Percentiles rank a stretch among this genome's conserved stretches.
phyloP scores from a whole-genome alignment of 2,797 vertebrate species.

The Gadopsis marmoratus region DNA sequence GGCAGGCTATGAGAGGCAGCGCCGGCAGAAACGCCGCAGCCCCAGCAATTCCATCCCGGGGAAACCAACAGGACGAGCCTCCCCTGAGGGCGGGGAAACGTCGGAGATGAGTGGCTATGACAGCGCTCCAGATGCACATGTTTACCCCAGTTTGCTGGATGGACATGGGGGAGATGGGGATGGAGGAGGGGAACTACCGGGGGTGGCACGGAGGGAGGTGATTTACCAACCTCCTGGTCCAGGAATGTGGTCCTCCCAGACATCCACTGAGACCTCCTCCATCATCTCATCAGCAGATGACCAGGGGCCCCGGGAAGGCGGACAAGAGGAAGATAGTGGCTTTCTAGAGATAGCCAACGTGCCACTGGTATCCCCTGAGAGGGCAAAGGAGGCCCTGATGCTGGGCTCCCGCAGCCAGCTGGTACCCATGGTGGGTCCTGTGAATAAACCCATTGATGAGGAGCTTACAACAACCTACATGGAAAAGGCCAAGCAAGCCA shows the following conservation, averaged over 20 bases:
- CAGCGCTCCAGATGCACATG: conserved; percentile 89
- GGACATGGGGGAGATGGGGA: conserved; percentile 57
- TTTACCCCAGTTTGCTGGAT: conserved; percentile 66
- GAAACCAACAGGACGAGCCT: conserved; percentile 83
- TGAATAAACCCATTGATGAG: conserved; percentile 93
- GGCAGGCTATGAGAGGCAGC: conserved; percentile 85
- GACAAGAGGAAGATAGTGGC: conserved; percentile 84
- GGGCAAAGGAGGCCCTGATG: conserved; percentile 86
- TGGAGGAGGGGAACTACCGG: conserved; percentile 65
- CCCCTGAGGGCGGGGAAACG: conserved; percentile 89
- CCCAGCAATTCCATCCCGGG: conserved; percentile 82
- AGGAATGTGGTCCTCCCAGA: conserved; percentile 86
- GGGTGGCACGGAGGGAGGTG: conserved; percentile 86
- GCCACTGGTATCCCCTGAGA: conserved; percentile 88
- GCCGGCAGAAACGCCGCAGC: conserved; percentile 84
- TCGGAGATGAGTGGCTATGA: conserved; percentile 95
- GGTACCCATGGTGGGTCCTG: conserved; percentile 97
- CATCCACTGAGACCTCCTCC: conserved; percentile 87
- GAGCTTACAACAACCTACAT: conserved; percentile 94
- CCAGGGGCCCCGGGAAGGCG: conserved; percentile 81
- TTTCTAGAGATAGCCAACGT: conserved; percentile 82
- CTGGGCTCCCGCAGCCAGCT: conserved; percentile 90
- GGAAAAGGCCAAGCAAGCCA: conserved; percentile 98
- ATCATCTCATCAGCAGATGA: conserved; percentile 86
- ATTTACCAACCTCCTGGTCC: conserved; percentile 82